A percentile compares a stretch with the other conserved stretches of the same genome.
phyloP scores from a whole-genome alignment of 2,888 invertebrate species.

The Hermaeophaga mercurialis region DNA sequence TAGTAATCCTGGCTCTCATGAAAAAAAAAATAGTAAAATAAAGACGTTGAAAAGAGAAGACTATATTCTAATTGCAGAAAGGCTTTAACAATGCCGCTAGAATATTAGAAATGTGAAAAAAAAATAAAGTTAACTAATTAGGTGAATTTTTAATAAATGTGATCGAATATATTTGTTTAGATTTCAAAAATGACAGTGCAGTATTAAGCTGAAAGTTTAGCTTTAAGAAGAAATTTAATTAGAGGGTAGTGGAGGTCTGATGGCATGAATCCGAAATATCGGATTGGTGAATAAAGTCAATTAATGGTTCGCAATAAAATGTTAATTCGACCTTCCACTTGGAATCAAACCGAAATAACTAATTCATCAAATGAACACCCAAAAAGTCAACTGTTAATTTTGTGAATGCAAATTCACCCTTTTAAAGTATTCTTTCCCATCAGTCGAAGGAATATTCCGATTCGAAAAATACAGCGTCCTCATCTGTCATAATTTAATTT shows the following conservation, averaged over 20 bases:
- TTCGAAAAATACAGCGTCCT: slow-evolving; percentile 37
- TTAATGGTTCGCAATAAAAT: slow-evolving; percentile 34
- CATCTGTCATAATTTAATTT: slow-evolving; percentile 49
- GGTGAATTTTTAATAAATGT: too few relatives aligned
- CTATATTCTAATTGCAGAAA: too few relatives aligned
- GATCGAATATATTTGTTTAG: too few relatives aligned
- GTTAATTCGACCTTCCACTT: slow-evolving; percentile 33
- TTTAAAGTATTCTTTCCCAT: slow-evolving; percentile 39
- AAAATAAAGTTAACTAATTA: too few relatives aligned
- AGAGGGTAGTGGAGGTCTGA: slow-evolving; percentile 15
- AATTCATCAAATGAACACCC: slow-evolving; percentile 44
- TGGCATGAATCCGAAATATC: slow-evolving; percentile 25
- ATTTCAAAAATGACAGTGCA: too few relatives aligned
- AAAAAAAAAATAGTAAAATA: too few relatives aligned
- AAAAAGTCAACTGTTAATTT: slow-evolving; percentile 40
- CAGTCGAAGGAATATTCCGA: slow-evolving; percentile 34
- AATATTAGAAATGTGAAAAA: too few relatives aligned
- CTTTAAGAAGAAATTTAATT: slow-evolving; percentile 22
- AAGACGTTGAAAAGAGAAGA: too few relatives aligned
- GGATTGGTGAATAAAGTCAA: slow-evolving; percentile 27
- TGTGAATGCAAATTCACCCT: slow-evolving; percentile 44
- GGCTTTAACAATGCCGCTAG: too few relatives aligned
- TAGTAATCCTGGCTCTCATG: too few relatives aligned
- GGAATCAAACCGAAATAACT: slow-evolving; percentile 39
- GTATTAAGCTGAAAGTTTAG: slow-evolving; percentile 8